A percentile compares a stretch with the other conserved stretches of the same genome.
These are phyloP conservation scores for Cyrtonyx montezumae DNA, from an alignment of 2,113 vertebrate species.

Conservation along the genomic window DNA sequence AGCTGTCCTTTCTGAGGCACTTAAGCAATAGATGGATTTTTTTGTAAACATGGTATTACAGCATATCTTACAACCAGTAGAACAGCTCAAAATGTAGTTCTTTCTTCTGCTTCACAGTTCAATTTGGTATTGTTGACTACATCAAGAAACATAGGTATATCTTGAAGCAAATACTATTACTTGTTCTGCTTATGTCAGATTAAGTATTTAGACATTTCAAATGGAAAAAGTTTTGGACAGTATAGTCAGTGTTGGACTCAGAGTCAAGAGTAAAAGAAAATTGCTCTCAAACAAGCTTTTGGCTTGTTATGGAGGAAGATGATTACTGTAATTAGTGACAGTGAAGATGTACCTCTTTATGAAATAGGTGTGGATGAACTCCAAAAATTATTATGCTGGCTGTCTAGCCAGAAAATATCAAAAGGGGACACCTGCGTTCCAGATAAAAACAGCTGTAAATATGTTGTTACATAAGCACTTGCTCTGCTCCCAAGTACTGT, in stretches of 20 bases:
- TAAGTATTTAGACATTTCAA: conserved; percentile 8
- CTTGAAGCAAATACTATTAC: not conserved
- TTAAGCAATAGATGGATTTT: not conserved
- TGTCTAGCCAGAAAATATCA: conserved; percentile 17
- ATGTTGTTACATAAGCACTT: not conserved
- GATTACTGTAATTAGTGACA: conserved; percentile 50
- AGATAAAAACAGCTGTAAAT: not conserved
- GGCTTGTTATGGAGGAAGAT: conserved; percentile 26
- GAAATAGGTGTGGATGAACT: conserved; percentile 21
- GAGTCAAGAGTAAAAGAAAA: conserved; percentile 20
- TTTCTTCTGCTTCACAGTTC: not conserved
- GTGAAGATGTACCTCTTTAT: conserved; percentile 11
- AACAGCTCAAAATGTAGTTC: not conserved
- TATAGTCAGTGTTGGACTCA: not conserved
- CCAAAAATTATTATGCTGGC: not conserved
- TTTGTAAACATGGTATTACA: not conserved
- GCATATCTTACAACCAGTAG: not conserved
- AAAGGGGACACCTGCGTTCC: conserved; percentile 40
- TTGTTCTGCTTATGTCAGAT: not conserved
- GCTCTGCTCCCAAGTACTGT: not conserved
- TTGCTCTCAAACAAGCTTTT: not conserved
- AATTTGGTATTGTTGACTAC: not conserved
- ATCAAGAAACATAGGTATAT: not conserved
- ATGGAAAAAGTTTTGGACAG: not conserved
- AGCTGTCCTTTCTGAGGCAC: not conserved